Percentiles rank a stretch among this genome's conserved stretches.
Conservation (phyloP, 2,797 vertebrate species). For the Notolabrus celidotus region DNA sequence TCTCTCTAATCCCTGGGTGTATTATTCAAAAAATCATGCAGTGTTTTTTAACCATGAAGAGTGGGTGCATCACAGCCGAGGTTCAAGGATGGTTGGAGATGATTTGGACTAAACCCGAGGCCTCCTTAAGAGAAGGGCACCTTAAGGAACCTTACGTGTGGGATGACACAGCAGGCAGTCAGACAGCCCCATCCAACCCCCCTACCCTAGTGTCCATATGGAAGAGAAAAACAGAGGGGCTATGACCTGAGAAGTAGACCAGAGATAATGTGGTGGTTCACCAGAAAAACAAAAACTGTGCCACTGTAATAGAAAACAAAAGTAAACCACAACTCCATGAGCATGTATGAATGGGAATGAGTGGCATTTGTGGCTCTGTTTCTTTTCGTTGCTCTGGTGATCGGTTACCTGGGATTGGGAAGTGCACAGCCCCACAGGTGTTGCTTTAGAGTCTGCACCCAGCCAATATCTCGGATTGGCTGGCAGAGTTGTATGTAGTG, state of each 20-base stretch:
- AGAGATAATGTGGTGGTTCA: slow-evolving; percentile 61
- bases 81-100: slow-evolving; percentile 42
- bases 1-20: slow-evolving; percentile 23
- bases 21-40: slow-evolving; percentile 58
- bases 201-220: slow-evolving; percentile 81
- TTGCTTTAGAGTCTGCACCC: slow-evolving; percentile 91
- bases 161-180: slow-evolving; percentile 63
- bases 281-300: slow-evolving; percentile 68
- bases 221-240: slow-evolving; percentile 81
- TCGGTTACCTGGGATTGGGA: slow-evolving; percentile 85
- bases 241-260: slow-evolving; percentile 41
- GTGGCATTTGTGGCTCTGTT: slow-evolving; percentile 58
- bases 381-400: slow-evolving; percentile 48
- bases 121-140: slow-evolving; percentile 63
- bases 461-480: slow-evolving; percentile 89
- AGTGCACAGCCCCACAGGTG: slow-evolving; percentile 89
- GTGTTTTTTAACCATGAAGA: slow-evolving; percentile 26
- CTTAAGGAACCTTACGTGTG: slow-evolving; percentile 63
- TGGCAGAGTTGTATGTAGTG: slow-evolving; percentile 91
- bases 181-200: slow-evolving; percentile 44
- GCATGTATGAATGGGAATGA: slow-evolving; percentile 78
- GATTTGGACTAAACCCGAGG: slow-evolving; percentile 46
- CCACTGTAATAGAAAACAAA: slow-evolving; percentile 64
- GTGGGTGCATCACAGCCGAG: slow-evolving; percentile 46
- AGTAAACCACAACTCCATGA: slow-evolving; percentile 62